Conservation (phyloP, 1,140 invertebrate genomes). For the Bombus confusus region DNA sequence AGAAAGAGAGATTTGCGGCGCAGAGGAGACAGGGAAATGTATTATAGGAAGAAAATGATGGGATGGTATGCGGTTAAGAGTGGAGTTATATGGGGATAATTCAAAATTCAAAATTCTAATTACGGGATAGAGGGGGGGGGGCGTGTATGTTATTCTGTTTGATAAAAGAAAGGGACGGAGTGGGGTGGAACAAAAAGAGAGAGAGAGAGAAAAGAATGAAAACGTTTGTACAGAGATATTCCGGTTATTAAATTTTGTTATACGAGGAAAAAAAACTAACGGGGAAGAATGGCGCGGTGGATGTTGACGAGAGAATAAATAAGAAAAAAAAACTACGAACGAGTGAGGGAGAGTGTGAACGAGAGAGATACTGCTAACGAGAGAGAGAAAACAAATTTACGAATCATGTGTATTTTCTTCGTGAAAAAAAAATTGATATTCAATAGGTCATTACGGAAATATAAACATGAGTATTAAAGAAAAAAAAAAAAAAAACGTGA, state of each 20-base stretch:
- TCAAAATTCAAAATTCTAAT: constrained; percentile 82
- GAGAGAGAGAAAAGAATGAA: constrained; percentile 66
- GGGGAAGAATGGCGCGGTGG: constrained; percentile 26
- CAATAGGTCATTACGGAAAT: constrained; percentile 78
- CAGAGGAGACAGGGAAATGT: constrained; percentile 58
- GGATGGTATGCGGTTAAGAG: constrained; percentile 36
- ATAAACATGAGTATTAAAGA: constrained; percentile 79
- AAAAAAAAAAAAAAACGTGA: constrained; percentile 76
- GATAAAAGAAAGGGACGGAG: constrained; percentile 64
- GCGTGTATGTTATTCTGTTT: constrained; percentile 78
- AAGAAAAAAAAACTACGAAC: constrained; percentile 45
- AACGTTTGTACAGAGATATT: constrained; percentile 83
- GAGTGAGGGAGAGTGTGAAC: constrained; percentile 53
- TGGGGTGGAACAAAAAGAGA: constrained; percentile 36
- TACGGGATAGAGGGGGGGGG: constrained; percentile 10
- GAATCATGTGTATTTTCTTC: constrained; percentile 82
- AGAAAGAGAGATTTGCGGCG: not conserved
- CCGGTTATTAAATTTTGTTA: constrained; percentile 83
- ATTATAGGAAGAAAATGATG: constrained; percentile 71
- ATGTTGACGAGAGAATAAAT: constrained; percentile 57
- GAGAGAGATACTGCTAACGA: constrained; percentile 61
- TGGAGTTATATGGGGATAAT: constrained; percentile 55
- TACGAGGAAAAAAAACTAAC: constrained; percentile 54
- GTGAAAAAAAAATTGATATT: constrained; percentile 77
- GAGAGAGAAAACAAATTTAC: constrained; percentile 66